phyloP scores from a whole-genome alignment of 2,113 vertebrate genomes.

The Tragelaphus scriptus region DNA sequence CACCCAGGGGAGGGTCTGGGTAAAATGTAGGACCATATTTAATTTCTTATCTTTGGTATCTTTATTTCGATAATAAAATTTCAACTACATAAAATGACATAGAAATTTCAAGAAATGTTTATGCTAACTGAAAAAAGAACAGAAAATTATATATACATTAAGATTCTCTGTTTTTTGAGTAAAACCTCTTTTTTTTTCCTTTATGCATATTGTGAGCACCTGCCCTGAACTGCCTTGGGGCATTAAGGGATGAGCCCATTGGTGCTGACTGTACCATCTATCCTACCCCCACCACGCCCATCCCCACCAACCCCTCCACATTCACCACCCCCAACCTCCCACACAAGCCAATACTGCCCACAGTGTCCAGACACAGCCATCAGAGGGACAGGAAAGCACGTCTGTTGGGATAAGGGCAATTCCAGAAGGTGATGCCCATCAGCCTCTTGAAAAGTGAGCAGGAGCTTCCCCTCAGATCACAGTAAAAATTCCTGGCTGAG shows the following conservation, averaged over 20 bases:
- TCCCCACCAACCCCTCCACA: neutral
- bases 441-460: neutral
- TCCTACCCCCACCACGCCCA: neutral
- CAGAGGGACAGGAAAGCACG: neutral
- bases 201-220: neutral
- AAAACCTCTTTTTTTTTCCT: neutral
- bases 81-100: neutral
- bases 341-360: neutral
- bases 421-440: neutral
- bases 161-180: neutral
- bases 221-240: neutral
- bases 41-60: neutral
- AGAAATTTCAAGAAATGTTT: neutral
- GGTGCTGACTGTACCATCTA: neutral
- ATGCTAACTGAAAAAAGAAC: neutral
- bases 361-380: neutral
- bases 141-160: neutral
- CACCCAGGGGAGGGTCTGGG: neutral
- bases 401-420: neutral
- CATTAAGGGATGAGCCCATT: neutral
- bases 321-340: neutral
- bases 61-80: neutral
- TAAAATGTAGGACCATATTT: neutral
- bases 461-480: too few relatives aligned
- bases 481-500: neutral